Evolutionary conservation across 2,113 vertebrate genomes (phyloP).

Genomic region (Phaetusa simplex): DNA sequence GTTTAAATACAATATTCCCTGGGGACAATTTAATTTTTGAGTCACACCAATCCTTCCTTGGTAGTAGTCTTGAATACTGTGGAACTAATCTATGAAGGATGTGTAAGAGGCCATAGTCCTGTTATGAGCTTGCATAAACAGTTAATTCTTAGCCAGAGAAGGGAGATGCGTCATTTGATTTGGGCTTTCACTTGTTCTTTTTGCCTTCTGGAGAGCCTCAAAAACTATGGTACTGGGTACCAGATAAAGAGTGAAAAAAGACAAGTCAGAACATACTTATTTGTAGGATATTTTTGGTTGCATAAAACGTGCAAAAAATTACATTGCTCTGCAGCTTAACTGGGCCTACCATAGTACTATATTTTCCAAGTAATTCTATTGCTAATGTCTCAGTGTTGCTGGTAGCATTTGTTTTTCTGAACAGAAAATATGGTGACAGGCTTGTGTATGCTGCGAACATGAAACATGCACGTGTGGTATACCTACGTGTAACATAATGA

Average conservation of each 20-base stretch:
- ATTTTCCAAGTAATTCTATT: neutral
- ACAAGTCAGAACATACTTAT: neutral
- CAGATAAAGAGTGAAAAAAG: neutral
- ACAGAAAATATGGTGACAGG: neutral
- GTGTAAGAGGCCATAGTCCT: neutral
- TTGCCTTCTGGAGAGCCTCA: neutral
- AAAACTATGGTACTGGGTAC: neutral
- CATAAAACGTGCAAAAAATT: neutral
- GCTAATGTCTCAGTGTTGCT: neutral
- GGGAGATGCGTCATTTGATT: neutral
- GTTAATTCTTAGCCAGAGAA: neutral
- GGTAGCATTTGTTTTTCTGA: neutral
- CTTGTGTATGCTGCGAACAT: neutral
- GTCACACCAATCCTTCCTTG: neutral
- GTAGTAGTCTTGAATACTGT: neutral
- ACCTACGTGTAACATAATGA: neutral
- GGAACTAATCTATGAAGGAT: neutral
- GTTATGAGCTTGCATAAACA: neutral
- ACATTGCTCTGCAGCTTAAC: neutral
- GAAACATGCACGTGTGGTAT: neutral
- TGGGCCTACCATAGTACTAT: neutral
- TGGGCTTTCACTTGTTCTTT: neutral
- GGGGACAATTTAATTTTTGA: neutral
- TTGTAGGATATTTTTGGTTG: neutral
- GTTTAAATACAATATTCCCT: neutral